These are phyloP conservation scores for Beaufortia kweichowensis DNA, from an alignment of 2,113 vertebrate species.

Conservation along the genomic window DNA sequence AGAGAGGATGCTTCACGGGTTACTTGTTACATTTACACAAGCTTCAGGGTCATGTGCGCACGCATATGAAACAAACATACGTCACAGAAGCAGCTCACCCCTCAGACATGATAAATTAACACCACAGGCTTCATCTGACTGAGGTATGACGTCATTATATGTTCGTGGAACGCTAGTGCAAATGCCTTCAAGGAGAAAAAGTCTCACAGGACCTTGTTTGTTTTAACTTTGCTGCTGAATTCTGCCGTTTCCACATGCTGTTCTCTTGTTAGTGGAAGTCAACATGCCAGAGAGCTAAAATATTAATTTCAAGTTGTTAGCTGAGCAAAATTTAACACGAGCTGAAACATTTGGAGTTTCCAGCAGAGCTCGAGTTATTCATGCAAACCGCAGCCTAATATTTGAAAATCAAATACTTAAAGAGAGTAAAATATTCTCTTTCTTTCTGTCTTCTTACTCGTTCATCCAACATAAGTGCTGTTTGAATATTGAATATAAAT, in stretches of 20 bases:
- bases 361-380: not conserved
- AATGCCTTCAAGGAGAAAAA: not conserved
- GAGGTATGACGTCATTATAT: not conserved
- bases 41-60: not conserved
- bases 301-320: slow-evolving; percentile 6
- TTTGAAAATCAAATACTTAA: not conserved
- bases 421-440: not conserved
- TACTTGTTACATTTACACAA: not conserved
- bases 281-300: slow-evolving; percentile 13
- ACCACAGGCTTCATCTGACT: not conserved
- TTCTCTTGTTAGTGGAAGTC: slow-evolving; percentile 21
- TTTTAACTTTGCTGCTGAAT: not conserved
- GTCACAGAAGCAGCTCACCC: not conserved
- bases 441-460: not conserved
- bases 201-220: not conserved
- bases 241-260: not conserved
- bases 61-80: not conserved
- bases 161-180: not conserved
- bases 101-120: not conserved
- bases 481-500: no score
- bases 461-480: no score
- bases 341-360: not conserved
- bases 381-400: slow-evolving; percentile 2
- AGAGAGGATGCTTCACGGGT: not conserved
- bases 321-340: not conserved